Conservation (phyloP, 1,140 invertebrate genomes). For the Epicauta chinensis region DNA sequence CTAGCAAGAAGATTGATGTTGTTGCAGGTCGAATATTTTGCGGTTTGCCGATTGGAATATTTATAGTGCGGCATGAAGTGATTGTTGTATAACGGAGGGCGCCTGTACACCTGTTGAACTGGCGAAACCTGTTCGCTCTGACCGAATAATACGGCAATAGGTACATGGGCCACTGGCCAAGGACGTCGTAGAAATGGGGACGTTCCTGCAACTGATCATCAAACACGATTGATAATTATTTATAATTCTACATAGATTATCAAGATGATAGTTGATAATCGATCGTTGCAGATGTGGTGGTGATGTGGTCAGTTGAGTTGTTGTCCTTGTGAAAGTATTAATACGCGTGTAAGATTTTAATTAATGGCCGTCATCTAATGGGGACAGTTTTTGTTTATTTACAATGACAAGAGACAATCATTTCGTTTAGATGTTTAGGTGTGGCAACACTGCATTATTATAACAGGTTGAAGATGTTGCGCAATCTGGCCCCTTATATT, state of each 20-base stretch:
- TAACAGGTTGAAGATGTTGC: slow-evolving; percentile 13
- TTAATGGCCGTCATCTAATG: slow-evolving; percentile 16
- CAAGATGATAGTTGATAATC: no score
- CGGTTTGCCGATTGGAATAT: slow-evolving; percentile 10
- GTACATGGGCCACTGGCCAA: slow-evolving; percentile 18
- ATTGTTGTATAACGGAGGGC: slow-evolving; percentile 25
- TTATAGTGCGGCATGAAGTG: slow-evolving; percentile 17
- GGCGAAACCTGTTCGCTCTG: slow-evolving; percentile 27
- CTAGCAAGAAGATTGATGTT: slow-evolving; percentile 5
- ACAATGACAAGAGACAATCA: slow-evolving; percentile 13
- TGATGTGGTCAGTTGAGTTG: slow-evolving; percentile 4
- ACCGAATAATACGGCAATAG: slow-evolving; percentile 32
- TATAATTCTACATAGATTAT: no score
- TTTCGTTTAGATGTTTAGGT: neutral
- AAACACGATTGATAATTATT: no score
- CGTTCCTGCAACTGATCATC: no score
- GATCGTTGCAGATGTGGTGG: neutral
- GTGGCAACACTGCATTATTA: slow-evolving; percentile 8
- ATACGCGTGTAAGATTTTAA: slow-evolving; percentile 2
- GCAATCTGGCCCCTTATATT: neutral
- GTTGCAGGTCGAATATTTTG: slow-evolving; percentile 1
- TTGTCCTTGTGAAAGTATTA: slow-evolving; percentile 5
- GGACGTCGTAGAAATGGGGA: slow-evolving; percentile 11
- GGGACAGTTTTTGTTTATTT: slow-evolving; percentile 18
- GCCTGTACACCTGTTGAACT: slow-evolving; percentile 33